Evolutionary conservation across 2,797 vertebrate species (phyloP).

Genomic region (Psittacula echo): DNA sequence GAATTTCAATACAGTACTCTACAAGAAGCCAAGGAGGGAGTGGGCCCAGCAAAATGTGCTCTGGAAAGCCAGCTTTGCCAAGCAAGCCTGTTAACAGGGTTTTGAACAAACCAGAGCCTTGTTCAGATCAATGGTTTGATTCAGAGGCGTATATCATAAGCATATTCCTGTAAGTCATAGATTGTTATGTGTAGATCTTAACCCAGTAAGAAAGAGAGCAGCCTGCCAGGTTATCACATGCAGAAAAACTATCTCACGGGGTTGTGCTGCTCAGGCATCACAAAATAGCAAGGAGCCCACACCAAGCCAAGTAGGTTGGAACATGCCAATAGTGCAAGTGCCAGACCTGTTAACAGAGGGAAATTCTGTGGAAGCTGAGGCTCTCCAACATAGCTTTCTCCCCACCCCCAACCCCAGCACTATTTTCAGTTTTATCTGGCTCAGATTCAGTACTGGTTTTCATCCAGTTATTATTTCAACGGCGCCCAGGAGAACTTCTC

Average conservation of each 20-base stretch:
- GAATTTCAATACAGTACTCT: neutral
- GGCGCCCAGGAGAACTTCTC: neutral
- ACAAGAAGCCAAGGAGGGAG: neutral
- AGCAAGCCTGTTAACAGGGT: neutral
- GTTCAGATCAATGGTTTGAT: neutral
- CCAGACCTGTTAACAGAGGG: slow-evolving; percentile 7
- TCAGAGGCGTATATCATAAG: neutral
- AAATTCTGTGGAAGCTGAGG: slow-evolving; percentile 1
- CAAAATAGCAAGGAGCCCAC: neutral
- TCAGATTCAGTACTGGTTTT: neutral
- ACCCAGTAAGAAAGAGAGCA: neutral
- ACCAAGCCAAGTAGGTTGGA: slow-evolving; percentile 40
- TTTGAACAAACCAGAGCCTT: slow-evolving; percentile 1
- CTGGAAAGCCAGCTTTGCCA: slow-evolving; percentile 10
- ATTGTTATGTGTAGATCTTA: neutral
- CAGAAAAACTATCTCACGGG: neutral
- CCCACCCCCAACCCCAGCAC: rapidly evolving
- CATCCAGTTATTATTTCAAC: slow-evolving; percentile 22
- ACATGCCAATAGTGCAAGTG: neutral
- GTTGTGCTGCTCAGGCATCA: neutral
- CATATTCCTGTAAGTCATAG: neutral
- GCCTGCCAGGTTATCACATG: neutral
- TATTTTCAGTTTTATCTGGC: slow-evolving; percentile 26
- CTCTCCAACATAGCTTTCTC: neutral
- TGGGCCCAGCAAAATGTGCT: neutral